Conservation (phyloP, 2,888 invertebrate species). For the Leptogaster cylindrica region DNA sequence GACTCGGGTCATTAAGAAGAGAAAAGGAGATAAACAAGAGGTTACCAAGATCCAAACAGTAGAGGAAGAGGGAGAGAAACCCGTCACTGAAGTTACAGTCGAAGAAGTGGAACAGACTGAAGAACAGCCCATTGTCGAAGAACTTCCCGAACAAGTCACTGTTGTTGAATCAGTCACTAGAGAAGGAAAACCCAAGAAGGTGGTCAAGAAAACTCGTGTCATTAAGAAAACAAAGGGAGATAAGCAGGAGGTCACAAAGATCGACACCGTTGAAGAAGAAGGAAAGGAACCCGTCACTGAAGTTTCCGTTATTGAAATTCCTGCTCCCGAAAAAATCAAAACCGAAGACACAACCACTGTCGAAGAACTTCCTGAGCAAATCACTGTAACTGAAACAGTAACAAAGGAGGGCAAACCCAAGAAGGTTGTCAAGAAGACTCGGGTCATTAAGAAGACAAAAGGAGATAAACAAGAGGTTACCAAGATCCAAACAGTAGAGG, state of each 20-base stretch:
- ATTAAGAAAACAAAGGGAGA: constrained; percentile 58
- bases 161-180: constrained; percentile 40
- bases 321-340: constrained; percentile 45
- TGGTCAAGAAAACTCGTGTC: constrained; percentile 53
- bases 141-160: constrained; percentile 57
- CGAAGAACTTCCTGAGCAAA: constrained; percentile 55
- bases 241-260: constrained; percentile 55
- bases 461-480: constrained; percentile 56
- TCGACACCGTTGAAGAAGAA: constrained; percentile 54
- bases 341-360: constrained; percentile 51
- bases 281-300: constrained; percentile 55
- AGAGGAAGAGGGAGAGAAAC: constrained; percentile 59
- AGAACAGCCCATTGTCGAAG: constrained; percentile 51
- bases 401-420: constrained; percentile 58
- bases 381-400: constrained; percentile 59
- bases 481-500: no score
- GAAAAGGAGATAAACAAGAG: constrained; percentile 57
- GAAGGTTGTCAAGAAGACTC: constrained; percentile 52
- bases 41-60: constrained; percentile 60
- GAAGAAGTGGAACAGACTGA: constrained; percentile 54
- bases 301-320: constrained; percentile 50
- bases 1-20: constrained; percentile 56
- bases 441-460: constrained; percentile 57
- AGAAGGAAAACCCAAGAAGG: constrained; percentile 52
- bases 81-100: constrained; percentile 50